Conservation (phyloP, 1,140 invertebrate species). For the Diuraphis noxia region DNA sequence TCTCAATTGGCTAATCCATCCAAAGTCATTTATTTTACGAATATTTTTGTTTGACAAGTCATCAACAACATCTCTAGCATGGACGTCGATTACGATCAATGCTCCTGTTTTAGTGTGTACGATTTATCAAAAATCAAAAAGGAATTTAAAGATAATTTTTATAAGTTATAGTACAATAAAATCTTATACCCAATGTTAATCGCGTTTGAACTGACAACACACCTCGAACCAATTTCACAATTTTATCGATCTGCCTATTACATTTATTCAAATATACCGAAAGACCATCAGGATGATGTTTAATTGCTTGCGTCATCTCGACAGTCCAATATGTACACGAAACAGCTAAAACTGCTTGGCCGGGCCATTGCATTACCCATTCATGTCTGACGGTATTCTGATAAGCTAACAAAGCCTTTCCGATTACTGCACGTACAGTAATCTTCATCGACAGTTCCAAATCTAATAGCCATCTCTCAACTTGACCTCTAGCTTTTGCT, state of each 20-base stretch:
- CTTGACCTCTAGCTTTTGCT: constrained; percentile 83
- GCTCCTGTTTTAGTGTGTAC: constrained; percentile 67
- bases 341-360: constrained; percentile 85
- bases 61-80: constrained; percentile 83
- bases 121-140: neutral
- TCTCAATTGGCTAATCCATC: constrained; percentile 87
- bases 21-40: constrained; percentile 76
- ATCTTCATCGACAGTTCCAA: constrained; percentile 89
- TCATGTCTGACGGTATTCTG: constrained; percentile 66
- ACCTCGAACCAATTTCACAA: constrained; percentile 84
- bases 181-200: constrained; percentile 79
- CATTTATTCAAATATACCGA: constrained; percentile 65
- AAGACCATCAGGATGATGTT: constrained; percentile 63
- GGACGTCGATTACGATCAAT: constrained; percentile 89
- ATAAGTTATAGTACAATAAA: neutral
- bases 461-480: constrained; percentile 95
- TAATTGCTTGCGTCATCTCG: constrained; percentile 75
- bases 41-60: constrained; percentile 73
- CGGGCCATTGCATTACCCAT: constrained; percentile 88
- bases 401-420: constrained; percentile 70
- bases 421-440: constrained; percentile 69
- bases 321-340: constrained; percentile 88
- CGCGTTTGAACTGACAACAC: constrained; percentile 85
- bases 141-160: no score
- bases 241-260: constrained; percentile 76